Conservation (phyloP, 2,113 vertebrate species). For the Lasiurus borealis region DNA sequence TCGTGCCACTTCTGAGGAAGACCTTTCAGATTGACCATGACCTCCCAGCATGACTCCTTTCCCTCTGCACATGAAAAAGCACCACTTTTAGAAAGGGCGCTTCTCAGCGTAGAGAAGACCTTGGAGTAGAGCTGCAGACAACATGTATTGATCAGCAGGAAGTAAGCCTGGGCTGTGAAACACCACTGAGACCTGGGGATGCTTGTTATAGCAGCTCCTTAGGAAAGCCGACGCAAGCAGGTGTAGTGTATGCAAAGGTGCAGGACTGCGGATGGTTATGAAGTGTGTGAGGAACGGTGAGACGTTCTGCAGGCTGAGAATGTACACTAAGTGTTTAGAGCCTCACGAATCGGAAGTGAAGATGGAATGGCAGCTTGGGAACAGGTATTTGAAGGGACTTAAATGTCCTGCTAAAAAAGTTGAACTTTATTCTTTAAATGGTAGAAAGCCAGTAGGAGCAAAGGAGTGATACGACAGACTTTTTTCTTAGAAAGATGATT, state of each 20-base stretch:
- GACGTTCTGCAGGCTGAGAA: not conserved
- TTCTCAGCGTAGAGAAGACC: not conserved
- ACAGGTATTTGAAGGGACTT: not conserved
- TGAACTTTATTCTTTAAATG: not conserved
- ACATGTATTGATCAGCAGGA: not conserved
- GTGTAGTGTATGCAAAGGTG: not conserved
- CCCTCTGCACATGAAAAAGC: not conserved
- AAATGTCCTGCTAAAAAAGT: not conserved
- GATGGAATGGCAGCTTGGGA: not conserved
- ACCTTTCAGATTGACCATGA: not conserved
- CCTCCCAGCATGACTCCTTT: not conserved
- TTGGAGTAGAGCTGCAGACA: not conserved
- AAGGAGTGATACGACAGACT: not conserved
- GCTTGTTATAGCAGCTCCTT: not conserved
- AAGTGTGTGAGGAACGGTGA: not conserved
- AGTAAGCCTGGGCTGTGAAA: not conserved
- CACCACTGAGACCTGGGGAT: not conserved
- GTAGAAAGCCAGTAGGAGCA: not conserved
- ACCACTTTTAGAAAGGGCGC: not conserved
- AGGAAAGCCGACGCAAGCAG: not conserved
- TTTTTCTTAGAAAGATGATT: not conserved
- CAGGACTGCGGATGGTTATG: not conserved
- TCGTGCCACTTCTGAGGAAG: not conserved
- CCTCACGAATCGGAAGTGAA: not conserved
- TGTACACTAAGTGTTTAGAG: not conserved